Percentiles rank a stretch among this genome's conserved stretches.
phyloP scores from a whole-genome alignment of 2,113 vertebrate species.

The Mesitornis unicolor region DNA sequence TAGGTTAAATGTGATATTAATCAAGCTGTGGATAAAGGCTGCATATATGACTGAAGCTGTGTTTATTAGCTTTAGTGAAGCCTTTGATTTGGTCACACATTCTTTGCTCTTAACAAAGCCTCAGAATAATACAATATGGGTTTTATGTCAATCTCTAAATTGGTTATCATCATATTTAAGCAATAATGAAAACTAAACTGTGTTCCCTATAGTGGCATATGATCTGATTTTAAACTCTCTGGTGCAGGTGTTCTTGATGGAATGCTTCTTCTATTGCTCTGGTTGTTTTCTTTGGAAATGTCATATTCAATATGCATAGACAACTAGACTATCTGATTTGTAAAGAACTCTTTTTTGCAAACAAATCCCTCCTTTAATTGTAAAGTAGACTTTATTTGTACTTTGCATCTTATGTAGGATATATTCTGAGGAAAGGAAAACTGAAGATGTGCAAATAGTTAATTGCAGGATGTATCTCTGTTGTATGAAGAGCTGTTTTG shows the following conservation, averaged over 20 bases:
- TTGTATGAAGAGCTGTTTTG: neutral
- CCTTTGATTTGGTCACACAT: constrained; percentile 67
- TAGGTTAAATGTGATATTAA: constrained; percentile 72
- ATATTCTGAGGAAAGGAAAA: neutral
- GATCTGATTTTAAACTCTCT: constrained; percentile 27
- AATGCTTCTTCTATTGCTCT: neutral
- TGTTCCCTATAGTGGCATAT: neutral
- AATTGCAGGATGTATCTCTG: neutral
- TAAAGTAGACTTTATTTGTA: neutral
- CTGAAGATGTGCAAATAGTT: neutral
- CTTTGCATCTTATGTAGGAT: neutral
- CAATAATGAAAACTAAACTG: constrained; percentile 40
- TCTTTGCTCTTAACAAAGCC: constrained; percentile 61
- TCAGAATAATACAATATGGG: constrained; percentile 45
- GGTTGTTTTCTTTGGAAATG: constrained; percentile 33
- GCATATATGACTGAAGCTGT: constrained; percentile 59
- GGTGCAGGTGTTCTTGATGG: neutral
- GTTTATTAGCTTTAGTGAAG: constrained; percentile 68
- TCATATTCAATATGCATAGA: neutral
- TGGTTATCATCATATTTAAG: constrained; percentile 49
- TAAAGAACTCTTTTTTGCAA: neutral
- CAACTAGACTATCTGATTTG: neutral
- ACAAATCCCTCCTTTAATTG: neutral
- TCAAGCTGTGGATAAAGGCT: constrained; percentile 69
- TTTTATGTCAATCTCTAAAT: constrained; percentile 47